Evolutionary conservation across 2,797 vertebrate genomes (phyloP).

Genomic region (Arremon aurantiirostris): DNA sequence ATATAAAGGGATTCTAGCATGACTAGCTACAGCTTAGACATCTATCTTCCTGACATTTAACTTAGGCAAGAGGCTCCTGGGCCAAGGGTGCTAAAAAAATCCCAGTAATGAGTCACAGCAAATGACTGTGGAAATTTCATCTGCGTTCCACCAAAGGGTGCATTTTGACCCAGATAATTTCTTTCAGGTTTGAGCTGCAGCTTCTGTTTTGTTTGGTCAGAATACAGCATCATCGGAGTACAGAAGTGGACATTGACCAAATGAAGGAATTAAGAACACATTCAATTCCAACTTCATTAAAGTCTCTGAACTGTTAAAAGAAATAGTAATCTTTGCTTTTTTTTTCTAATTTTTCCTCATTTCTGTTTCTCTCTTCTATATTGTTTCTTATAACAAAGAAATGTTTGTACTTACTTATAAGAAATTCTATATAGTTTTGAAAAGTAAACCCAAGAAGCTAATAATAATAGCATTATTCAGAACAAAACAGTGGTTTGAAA

Average conservation of each 20-base stretch:
- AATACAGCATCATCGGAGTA: constrained; percentile 5
- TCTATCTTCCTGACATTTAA: constrained; percentile 36
- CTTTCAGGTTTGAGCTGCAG: constrained; percentile 35
- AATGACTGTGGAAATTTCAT: neutral
- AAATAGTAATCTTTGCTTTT: constrained; percentile 45
- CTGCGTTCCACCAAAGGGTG: neutral
- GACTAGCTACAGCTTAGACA: neutral
- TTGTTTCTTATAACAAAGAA: constrained; percentile 18
- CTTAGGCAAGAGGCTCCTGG: neutral
- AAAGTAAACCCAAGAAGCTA: neutral
- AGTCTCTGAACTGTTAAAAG: constrained; percentile 56
- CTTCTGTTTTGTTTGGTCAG: constrained; percentile 40
- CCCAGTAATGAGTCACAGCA: neutral
- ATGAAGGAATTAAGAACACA: constrained; percentile 52
- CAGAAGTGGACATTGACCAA: constrained; percentile 23
- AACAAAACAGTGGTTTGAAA: neutral
- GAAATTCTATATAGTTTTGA: neutral
- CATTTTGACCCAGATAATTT: constrained; percentile 7
- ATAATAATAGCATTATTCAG: neutral
- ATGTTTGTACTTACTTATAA: neutral
- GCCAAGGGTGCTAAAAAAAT: constrained; percentile 16
- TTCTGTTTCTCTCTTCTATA: neutral
- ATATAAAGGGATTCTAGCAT: neutral
- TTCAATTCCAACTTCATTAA: constrained; percentile 49
- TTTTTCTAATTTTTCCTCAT: neutral